These are phyloP conservation scores for Thalassoma bifasciatum DNA, from an alignment of 2,113 vertebrate species.

Conservation along the genomic window DNA sequence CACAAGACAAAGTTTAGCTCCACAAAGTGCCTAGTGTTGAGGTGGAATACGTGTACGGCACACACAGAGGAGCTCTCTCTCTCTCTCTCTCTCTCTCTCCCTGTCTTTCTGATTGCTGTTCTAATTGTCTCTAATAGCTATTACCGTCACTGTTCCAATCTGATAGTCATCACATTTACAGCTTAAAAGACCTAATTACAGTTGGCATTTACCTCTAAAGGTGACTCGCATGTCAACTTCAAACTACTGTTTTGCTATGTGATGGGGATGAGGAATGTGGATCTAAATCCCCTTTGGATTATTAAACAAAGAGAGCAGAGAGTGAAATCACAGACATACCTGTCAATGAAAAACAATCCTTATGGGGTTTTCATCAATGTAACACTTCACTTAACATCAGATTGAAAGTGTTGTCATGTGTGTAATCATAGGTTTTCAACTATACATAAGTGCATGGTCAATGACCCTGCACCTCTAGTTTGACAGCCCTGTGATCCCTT, in stretches of 20 bases:
- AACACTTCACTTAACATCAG: background rate
- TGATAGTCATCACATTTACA: conserved; percentile 38
- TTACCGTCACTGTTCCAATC: conserved; percentile 34
- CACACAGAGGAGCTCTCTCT: background rate
- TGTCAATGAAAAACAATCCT: background rate
- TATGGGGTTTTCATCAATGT: background rate
- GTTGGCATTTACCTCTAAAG: conserved; percentile 34
- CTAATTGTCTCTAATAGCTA: conserved; percentile 40
- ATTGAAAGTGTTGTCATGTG: no score
- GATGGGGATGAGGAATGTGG: background rate
- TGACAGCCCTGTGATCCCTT: no score
- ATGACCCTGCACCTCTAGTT: no score
- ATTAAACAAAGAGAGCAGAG: background rate
- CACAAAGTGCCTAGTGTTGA: background rate
- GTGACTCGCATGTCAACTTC: conserved; percentile 39
- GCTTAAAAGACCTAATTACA: conserved; percentile 44
- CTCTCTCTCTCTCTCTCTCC: no score
- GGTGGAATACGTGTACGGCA: background rate
- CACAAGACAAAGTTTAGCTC: conserved; percentile 6
- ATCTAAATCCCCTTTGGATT: background rate
- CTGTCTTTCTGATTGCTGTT: conserved; percentile 12
- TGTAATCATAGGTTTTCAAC: no score
- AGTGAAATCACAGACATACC: background rate
- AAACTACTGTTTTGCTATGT: conserved; percentile 19
- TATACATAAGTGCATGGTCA: background rate